Evolutionary conservation across 2,113 vertebrate species (phyloP).

Genomic region (Phoenicopterus ruber): DNA sequence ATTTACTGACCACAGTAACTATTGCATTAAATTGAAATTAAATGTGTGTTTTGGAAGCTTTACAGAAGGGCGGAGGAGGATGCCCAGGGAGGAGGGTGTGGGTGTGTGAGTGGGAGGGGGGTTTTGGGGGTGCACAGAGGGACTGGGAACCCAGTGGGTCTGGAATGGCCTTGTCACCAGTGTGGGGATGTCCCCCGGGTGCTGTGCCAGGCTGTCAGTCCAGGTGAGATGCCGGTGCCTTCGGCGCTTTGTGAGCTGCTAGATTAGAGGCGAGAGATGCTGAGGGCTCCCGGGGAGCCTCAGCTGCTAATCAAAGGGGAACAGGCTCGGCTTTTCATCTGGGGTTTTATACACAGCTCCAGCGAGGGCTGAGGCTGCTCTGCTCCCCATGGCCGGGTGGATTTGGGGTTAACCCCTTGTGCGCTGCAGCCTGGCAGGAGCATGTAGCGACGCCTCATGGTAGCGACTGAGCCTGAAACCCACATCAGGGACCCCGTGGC

Average conservation of each 20-base stretch:
- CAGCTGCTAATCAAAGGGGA: constrained; percentile 23
- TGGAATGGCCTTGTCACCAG: neutral
- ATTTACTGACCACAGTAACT: neutral
- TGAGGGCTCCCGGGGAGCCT: neutral
- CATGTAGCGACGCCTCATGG: accelerated
- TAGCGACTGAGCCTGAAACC: neutral
- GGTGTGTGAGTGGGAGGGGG: neutral
- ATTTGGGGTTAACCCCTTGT: neutral
- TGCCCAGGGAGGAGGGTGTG: neutral
- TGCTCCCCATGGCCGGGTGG: accelerated
- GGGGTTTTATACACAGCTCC: neutral
- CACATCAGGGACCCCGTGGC: neutral
- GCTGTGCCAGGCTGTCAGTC: neutral
- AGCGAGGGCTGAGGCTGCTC: neutral
- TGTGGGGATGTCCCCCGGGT: neutral
- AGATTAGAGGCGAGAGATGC: neutral
- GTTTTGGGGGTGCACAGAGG: neutral
- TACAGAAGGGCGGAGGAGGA: neutral
- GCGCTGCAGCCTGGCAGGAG: neutral
- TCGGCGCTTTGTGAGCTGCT: neutral
- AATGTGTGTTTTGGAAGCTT: neutral
- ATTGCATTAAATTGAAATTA: neutral
- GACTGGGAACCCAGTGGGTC: neutral
- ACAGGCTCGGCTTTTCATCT: neutral
- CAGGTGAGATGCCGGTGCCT: neutral